Percentiles rank a stretch among this genome's conserved stretches.
phyloP scores from a whole-genome alignment of 2,113 vertebrate species.

The Poeciliopsis prolifica region DNA sequence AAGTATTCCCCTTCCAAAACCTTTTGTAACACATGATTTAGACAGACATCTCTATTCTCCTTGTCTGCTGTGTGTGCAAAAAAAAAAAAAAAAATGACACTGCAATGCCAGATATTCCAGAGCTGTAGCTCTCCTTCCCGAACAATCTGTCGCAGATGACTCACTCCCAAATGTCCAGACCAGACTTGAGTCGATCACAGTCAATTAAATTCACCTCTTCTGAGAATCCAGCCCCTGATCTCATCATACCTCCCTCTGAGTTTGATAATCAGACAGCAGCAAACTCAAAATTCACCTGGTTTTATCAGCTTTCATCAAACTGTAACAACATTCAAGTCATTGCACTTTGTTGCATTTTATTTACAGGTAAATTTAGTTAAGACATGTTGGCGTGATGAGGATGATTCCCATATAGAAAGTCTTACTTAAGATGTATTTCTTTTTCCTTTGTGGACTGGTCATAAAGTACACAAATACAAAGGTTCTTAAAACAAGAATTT shows the following conservation, averaged over 20 bases:
- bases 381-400: too few relatives aligned
- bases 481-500: neutral
- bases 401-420: too few relatives aligned
- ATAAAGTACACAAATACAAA: neutral
- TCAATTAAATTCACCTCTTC: constrained; percentile 51
- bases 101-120: constrained; percentile 11
- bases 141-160: constrained; percentile 35
- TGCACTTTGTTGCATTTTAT: too few relatives aligned
- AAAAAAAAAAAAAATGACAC: neutral
- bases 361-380: too few relatives aligned
- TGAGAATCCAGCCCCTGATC: constrained; percentile 38
- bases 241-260: constrained; percentile 13
- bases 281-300: neutral
- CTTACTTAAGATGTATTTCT: too few relatives aligned
- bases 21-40: constrained; percentile 16
- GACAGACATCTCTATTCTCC: constrained; percentile 5
- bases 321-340: too few relatives aligned
- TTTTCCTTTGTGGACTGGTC: neutral
- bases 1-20: constrained; percentile 11
- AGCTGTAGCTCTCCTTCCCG: neutral
- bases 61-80: constrained; percentile 24
- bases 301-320: neutral
- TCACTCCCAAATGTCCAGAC: constrained; percentile 37
- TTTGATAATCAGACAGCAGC: neutral
- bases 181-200: constrained; percentile 55